Base-by-base conservation (phyloP, 2,888 invertebrate species). In the Stenchaetothrips biformis region DNA sequence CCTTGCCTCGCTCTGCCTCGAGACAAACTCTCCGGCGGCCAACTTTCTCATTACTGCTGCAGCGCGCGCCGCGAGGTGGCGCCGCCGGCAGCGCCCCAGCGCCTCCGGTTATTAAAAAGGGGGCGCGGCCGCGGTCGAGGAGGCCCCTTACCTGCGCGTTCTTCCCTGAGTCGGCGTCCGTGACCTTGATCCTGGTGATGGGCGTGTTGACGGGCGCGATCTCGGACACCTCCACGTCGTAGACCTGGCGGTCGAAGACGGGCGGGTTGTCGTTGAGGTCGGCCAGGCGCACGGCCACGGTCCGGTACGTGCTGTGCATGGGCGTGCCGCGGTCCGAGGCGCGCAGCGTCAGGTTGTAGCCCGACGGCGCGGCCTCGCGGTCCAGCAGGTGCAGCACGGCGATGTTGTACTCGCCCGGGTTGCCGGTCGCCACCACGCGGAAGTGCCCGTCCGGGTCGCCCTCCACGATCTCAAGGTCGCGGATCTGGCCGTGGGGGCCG, bases 381-480 rank as follows among this genome's bases (percentile, higher is more conserved):
- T 95, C 94, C 80, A 95, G 87, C 81, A 94, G 88, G 82, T 92
- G 91, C 83, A 93, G 90, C 49, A 95, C 93, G 83, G 94, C 91
- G 82, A 97, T 93, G 85, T 93, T 94, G 86, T 90, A 95, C 86
- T 95, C 94, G 79, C 92, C 92, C 7, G 88, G 87, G 77, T 85
- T 83, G 4, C 85, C 83, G 8, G 82, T 88, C 86, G 48, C 91
- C 89, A 91, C 88, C 80, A 97, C 92, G 80, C 94, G 90, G 87
- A 98, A 97, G 87, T 95, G 93, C 0, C 96, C 95, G 84, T 95
- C 94, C 0, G 95, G 94, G 87, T 97, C 96, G 0, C 97, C 97
- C 82, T 94, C 94, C 7, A 95, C 92, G 81, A 98, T 95, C 84
- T 95, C 95, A 78, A 97, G 87, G 77, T 90, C 89, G 80, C 91